phyloP scores from a whole-genome alignment of 2,797 vertebrate genomes.

The Betta splendens region DNA sequence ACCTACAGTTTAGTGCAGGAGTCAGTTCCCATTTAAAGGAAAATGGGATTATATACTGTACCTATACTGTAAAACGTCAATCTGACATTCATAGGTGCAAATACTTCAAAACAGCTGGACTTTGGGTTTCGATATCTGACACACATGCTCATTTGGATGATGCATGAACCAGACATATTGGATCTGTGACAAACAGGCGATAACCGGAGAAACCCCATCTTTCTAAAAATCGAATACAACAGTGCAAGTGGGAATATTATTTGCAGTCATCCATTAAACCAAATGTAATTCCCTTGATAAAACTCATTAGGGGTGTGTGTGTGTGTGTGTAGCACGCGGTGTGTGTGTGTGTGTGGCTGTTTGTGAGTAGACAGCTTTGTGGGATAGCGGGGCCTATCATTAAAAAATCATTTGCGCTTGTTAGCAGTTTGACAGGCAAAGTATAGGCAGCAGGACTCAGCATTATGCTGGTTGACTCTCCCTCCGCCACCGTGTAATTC shows the following conservation, averaged over 20 bases:
- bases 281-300: constrained; percentile 72
- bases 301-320: constrained; percentile 66
- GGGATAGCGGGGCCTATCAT: constrained; percentile 73
- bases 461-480: constrained; percentile 72
- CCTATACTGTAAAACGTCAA: too few relatives aligned
- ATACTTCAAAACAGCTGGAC: constrained; percentile 22
- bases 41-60: too few relatives aligned
- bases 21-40: too few relatives aligned
- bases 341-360: constrained; percentile 30
- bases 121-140: constrained; percentile 27
- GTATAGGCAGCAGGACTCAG: constrained; percentile 74
- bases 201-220: constrained; percentile 42
- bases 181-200: constrained; percentile 40
- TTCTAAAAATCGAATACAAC: constrained; percentile 47
- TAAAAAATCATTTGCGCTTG: constrained; percentile 81
- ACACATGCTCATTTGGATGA: constrained; percentile 40
- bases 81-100: too few relatives aligned
- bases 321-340: constrained; percentile 24
- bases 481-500: constrained; percentile 64
- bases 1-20: too few relatives aligned
- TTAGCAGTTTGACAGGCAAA: constrained; percentile 78
- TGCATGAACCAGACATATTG: constrained; percentile 19
- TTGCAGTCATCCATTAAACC: constrained; percentile 70
- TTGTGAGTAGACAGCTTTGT: constrained; percentile 66
- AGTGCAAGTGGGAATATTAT: constrained; percentile 52